These are phyloP conservation scores for Microctonus brassicae DNA, from an alignment of 2,888 invertebrate species.

Conservation along the genomic window DNA sequence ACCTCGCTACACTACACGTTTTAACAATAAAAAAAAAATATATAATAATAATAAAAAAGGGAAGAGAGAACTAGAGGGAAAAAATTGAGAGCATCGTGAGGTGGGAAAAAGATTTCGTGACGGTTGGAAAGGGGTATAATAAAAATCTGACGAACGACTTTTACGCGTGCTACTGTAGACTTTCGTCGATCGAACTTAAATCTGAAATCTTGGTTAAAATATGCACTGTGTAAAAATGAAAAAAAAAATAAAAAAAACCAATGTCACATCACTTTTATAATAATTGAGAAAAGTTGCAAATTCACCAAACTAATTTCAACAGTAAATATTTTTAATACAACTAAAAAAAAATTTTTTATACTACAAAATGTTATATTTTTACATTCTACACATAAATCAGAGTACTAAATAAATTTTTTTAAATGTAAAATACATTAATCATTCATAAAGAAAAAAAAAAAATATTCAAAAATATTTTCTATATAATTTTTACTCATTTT, in stretches of 20 bases:
- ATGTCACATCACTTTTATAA: too few species aligned
- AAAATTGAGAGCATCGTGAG: background rate
- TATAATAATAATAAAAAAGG: constrained; percentile 10
- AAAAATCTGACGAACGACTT: constrained; percentile 42
- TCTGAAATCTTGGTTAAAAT: constrained; percentile 3
- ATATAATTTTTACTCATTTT: too few species aligned
- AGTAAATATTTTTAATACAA: too few species aligned
- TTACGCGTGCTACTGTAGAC: constrained; percentile 39
- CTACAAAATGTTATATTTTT: too few species aligned
- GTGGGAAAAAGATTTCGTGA: constrained; percentile 7
- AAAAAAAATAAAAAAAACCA: constrained; percentile 9
- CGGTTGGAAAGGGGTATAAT: constrained; percentile 23
- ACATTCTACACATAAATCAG: too few species aligned
- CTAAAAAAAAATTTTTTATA: too few species aligned
- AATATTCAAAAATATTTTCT: too few species aligned
- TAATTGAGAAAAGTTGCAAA: too few species aligned
- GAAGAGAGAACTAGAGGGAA: constrained; percentile 16
- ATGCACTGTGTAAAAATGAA: constrained; percentile 3
- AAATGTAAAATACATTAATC: too few species aligned
- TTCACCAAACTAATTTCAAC: too few species aligned
- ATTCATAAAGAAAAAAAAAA: too few species aligned
- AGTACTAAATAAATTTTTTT: too few species aligned
- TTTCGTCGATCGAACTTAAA: constrained; percentile 32
- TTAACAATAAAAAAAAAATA: background rate
- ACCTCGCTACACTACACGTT: background rate